Conservation (phyloP, 2,797 vertebrate species). For the Sardinella longiceps region DNA sequence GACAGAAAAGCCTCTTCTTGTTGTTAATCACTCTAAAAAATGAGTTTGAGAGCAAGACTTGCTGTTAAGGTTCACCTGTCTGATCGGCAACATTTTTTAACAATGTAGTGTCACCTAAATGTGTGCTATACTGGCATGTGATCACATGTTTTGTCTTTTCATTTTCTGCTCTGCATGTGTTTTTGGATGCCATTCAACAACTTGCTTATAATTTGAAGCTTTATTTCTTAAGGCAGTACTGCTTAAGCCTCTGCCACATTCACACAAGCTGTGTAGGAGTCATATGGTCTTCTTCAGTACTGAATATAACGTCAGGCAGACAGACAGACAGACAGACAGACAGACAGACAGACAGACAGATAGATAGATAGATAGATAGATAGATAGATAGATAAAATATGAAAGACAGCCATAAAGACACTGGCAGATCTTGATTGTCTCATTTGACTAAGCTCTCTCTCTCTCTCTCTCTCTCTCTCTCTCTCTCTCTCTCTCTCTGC, state of each 20-base stretch:
- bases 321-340: too few relatives aligned
- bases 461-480: background rate
- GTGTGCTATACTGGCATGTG: background rate
- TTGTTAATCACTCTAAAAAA: too few relatives aligned
- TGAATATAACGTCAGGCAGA: background rate
- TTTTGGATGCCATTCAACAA: background rate
- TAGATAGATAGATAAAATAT: too few relatives aligned
- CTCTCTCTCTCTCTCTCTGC: background rate
- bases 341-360: too few relatives aligned
- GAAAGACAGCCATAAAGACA: background rate
- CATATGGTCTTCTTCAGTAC: background rate
- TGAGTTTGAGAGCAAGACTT: background rate
- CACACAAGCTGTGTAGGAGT: background rate
- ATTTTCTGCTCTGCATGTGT: too few relatives aligned
- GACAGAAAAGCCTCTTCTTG: too few relatives aligned
- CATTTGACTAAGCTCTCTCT: background rate
- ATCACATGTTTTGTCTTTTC: too few relatives aligned
- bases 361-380: too few relatives aligned
- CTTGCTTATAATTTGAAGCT: background rate
- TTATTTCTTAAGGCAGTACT: background rate
- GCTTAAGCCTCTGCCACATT: background rate
- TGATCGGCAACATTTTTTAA: background rate
- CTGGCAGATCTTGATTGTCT: background rate
- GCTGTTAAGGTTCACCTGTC: background rate
- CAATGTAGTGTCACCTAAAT: background rate